Evolutionary conservation across 2,888 invertebrate genomes (phyloP), one percentile per base, ranked within the genome.

Genomic region (Abrostola triplasia): DNA sequence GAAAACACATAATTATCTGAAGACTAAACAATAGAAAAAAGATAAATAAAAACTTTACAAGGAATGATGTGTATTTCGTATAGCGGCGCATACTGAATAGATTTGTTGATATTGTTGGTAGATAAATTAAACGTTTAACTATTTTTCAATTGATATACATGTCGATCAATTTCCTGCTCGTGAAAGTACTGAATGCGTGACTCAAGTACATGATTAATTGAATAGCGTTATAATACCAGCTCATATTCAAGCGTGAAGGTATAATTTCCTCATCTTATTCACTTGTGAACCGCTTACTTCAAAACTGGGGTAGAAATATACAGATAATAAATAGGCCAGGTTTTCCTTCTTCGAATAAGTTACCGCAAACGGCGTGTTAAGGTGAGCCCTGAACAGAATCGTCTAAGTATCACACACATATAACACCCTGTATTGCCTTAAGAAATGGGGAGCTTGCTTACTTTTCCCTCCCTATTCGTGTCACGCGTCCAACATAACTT

Each of bases 341-440:
- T 72, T 79, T 79, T 79, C 80, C 80, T 76, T 62, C 81, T 83
- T 76, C 83, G 77, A 87, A 86, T 71, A 90, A 84, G 84, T 84
- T 82, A 83, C 93, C 93, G 84, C 92, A 89, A 93, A 92, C 91
- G 90, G 84, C 88, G 91, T 92, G 93, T 91, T 89, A 90, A 91
- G 91, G 93, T 90, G 84, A 85, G 79, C 88, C 87, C 81, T 84
- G 83, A 76, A 84, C 84, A 80, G 86, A 90, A 88, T 88, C 86
- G 80, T 81, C 83, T 82, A 83, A 88, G 87, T 89, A 91, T 89
- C 91, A 89, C 89, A 91, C 86, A 91, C 88, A 87, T 86, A 91
- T 84, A 90, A 83, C 85, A 82, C 75, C 78, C 76, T 80, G 85
- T 85, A 88, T 84, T 82, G 92, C 91, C 92, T 87, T 84, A 85